Evolutionary conservation across 1,140 invertebrate species (phyloP).

Genomic region (Conus betulinus): DNA sequence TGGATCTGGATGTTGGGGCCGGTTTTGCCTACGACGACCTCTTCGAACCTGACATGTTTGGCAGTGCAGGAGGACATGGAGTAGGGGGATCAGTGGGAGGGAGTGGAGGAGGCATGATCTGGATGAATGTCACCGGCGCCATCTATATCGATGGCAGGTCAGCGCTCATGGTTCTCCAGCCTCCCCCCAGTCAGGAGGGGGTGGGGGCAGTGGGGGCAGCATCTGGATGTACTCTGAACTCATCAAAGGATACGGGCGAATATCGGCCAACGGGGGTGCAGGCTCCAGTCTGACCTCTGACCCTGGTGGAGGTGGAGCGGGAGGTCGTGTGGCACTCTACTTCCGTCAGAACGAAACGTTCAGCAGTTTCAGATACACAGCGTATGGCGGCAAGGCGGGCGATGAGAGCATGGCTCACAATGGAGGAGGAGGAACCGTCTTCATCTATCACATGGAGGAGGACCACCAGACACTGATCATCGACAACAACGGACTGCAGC

Average conservation of each 20-base stretch:
- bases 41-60: slow-evolving; percentile 63
- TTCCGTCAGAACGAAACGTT: slow-evolving; percentile 63
- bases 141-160: slow-evolving; percentile 65
- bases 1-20: slow-evolving; percentile 32
- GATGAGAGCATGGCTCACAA: slow-evolving; percentile 49
- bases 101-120: slow-evolving; percentile 61
- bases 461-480: slow-evolving; percentile 64
- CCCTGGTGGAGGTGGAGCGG: slow-evolving; percentile 64
- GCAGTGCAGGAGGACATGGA: slow-evolving; percentile 58
- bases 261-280: slow-evolving; percentile 61
- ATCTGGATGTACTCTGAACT: slow-evolving; percentile 65
- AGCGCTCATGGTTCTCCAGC: slow-evolving; percentile 61
- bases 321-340: slow-evolving; percentile 64
- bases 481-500: slow-evolving; percentile 59
- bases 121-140: slow-evolving; percentile 67
- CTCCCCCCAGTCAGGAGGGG: slow-evolving; percentile 46
- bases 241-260: slow-evolving; percentile 63
- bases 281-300: slow-evolving; percentile 40
- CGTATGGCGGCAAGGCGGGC: slow-evolving; percentile 59
- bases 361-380: slow-evolving; percentile 58
- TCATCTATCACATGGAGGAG: slow-evolving; percentile 63
- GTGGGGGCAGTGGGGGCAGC: slow-evolving; percentile 64
- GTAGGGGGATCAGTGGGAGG: slow-evolving; percentile 49
- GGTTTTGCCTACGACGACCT: slow-evolving; percentile 65
- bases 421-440: slow-evolving; percentile 65